Evolutionary conservation across 2,888 invertebrate genomes (phyloP), one percentile per base, ranked within the genome.

Genomic region (Tyria jacobaeae): DNA sequence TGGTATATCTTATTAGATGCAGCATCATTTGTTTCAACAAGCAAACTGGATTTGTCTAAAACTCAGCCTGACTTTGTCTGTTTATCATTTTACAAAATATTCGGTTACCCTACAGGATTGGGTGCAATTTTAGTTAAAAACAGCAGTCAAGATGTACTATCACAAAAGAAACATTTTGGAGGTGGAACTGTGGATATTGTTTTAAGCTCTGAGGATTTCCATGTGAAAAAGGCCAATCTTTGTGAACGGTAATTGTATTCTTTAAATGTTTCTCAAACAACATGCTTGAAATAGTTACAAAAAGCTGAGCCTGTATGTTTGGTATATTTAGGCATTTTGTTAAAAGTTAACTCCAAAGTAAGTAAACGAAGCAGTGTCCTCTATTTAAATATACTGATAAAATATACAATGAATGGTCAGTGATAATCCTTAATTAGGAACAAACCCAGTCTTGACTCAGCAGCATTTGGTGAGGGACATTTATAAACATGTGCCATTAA

Each of bases 81-180:
- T 60, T 62, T 99, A 21, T 99, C 99, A 0, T 99, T 99, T 93
- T 99, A 99, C 91, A 99, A 99, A 94, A 97, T 99, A 81, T 99
- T 99, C 94, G 95, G 95, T 24, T 99, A 97, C 87, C 99, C 99
- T 1, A 99, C 99, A 56, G 99, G 99, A 3, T 91, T 99, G 21
- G 99, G 99, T 35, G 99, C 98, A 14, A 87, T 99, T 24, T 84
- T 99, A 60, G 96, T 99, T 0, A 96, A 94, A 80, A 97, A 97
- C 82, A 84, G 89, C 24, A 96, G 95, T 83, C 89, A 91, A 41
- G 65, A 91, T 79, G 89, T 95, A 10, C 89, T 98, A 68, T 92
- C 94, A 63, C 88, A 93, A 52, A 96, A 97, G 82, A 91, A 87
- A 58, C 99, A 98, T 87, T 99, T 97, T 93, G 99, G 99, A 24